Base-by-base conservation (phyloP, 2,113 vertebrate species). In the Lutjanus erythropterus region DNA sequence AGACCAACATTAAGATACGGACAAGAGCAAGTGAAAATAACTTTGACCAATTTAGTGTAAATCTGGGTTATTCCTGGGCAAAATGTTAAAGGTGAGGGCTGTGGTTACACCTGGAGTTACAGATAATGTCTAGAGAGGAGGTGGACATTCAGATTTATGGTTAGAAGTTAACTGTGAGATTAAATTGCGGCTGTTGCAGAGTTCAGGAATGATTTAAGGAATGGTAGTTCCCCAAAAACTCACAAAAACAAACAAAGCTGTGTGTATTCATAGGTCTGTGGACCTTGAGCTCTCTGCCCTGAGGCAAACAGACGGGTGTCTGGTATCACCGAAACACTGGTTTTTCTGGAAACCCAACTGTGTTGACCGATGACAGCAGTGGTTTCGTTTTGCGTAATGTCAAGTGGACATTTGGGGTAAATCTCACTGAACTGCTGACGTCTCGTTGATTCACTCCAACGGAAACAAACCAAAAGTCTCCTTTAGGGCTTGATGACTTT, bases 251-350 rank as follows among this genome's bases (percentile, higher is more conserved):
- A 68, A 21, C 14, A 27, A 18, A 62, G n/a, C 6, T 39, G 19
- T 50, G 10, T 50, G 44, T 25, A 2, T 75, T 7, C 21, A 6
- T 64, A 14, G 18, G 5, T 58, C 3, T 31, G 11, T 39, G 23
- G 70, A 79, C 85, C 72, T 75, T 78, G 71, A 78, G 62, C 64
- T 74, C 29, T 59, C 66, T n/a, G 33, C 15, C 50, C 72, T 72
- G 82, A 53, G 59, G 27, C 29, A 71, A 76, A 91, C 83, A 88
- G 21, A 73, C 65, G 11, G 16, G 47, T 46, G 58, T 80, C 86
- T 86, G 82, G 85, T 91, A 73, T 90, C 89, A 81, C 62, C 80
- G 67, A 67, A 52, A 53, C 53, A 58, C 60, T 33, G 25, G 70
- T 85, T 86, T 76, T 59, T 60, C 49, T 60, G 37, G 76, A 79